phyloP scores from a whole-genome alignment of 2,797 vertebrate genomes.

The Spizella passerina region DNA sequence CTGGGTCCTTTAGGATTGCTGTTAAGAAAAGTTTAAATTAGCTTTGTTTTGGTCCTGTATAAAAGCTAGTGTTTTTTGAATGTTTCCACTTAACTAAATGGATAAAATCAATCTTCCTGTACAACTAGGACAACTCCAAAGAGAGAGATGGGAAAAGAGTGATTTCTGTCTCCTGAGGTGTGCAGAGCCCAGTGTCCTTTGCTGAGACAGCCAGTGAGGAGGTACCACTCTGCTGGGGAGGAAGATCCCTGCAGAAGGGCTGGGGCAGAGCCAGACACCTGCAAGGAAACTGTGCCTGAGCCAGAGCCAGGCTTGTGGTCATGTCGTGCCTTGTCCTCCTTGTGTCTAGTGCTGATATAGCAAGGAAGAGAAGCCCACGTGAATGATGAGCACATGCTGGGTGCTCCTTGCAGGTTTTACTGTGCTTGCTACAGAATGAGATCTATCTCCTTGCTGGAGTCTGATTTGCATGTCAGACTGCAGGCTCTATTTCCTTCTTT shows the following conservation, averaged over 20 bases:
- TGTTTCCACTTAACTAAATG: not conserved
- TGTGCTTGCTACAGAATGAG: not conserved
- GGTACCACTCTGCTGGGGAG: not conserved
- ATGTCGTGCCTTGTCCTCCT: not conserved
- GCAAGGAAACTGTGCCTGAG: not conserved
- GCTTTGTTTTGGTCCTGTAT: not conserved
- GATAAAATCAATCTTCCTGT: not conserved
- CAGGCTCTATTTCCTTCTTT: not conserved
- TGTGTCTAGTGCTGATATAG: not conserved
- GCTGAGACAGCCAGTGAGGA: not conserved
- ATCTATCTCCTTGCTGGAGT: not conserved
- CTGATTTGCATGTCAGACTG: not conserved
- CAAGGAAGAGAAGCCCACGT: not conserved
- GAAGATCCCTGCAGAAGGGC: not conserved
- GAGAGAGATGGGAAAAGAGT: not conserved
- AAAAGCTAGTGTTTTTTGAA: not conserved
- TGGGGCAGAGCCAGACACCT: not conserved
- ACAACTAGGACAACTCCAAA: not conserved
- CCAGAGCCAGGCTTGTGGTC: not conserved
- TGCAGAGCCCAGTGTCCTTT: fast-evolving
- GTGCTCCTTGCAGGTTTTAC: not conserved
- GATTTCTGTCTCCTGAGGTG: not conserved
- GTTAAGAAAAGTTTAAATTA: not conserved
- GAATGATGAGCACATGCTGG: not conserved
- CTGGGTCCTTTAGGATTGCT: not conserved